Evolutionary conservation across 2,888 invertebrate genomes (phyloP), one percentile per base, ranked within the genome.

Genomic region (Cryptus armator): DNA sequence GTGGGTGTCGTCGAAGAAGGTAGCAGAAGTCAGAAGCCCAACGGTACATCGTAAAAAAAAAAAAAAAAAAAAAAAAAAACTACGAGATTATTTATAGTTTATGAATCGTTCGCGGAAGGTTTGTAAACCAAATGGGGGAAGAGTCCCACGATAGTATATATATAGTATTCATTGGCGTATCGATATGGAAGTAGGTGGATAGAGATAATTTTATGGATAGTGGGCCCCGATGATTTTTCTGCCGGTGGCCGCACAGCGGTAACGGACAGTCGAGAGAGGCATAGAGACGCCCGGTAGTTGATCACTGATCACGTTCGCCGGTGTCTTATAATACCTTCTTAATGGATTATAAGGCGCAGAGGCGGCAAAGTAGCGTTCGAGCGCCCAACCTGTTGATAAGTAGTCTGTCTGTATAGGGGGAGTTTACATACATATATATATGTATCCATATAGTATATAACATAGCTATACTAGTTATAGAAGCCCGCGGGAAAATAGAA

Each of bases 401-500:
- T 76, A 56, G 74, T 83, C 68, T 59, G 62, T 74, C 51, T 70
- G 51, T 79, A 68, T 44, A 70, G 64, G 66, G 37, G 5, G 12
- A 4, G 9, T 14, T 67, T 44, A 51, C 46, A 2, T 68, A n/a
- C 32, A 29, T 37, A 10, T 53, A 44, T 29, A 24, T 24, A 9
- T 75, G n/a, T 32, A 75, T 46, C 48, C 5, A 32, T 37, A 19
- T n/a, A 19, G 10, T 9, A 43, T 43, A 46, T 4, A 46, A 5
- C 14, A 46, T 46, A 46, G 46, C 48, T 53, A 44, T 53, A 66
- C 66, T 37, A 66, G 44, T 77, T 67, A 43, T 51, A 43, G 24
- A n/a, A 67, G 77, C 84, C 78, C 74, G 75, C 78, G 87, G 87
- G 82, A 87, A 86, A 89, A 88, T 87, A 87, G 88, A 89, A 90